Conservation (phyloP, 2,113 vertebrate species). For the Aythya baeri region DNA sequence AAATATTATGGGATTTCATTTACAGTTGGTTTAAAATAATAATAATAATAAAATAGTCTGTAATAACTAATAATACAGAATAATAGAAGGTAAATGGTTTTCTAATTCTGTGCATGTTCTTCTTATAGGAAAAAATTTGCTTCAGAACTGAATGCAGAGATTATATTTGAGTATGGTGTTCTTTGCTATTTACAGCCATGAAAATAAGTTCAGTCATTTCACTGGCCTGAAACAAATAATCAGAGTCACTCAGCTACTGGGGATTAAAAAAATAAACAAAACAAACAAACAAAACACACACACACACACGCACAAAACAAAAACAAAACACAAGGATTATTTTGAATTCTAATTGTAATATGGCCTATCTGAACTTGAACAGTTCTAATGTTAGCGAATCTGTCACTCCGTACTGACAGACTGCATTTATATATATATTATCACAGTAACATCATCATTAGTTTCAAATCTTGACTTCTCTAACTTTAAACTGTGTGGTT, state of each 20-base stretch:
- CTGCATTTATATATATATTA: neutral
- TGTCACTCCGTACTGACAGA: neutral
- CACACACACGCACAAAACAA: too few species aligned
- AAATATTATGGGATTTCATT: neutral
- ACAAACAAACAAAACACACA: neutral
- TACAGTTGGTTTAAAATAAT: neutral
- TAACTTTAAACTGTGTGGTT: neutral
- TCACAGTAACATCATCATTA: neutral
- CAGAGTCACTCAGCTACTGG: neutral
- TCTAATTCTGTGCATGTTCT: neutral
- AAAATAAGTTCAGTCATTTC: neutral
- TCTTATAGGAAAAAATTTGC: neutral
- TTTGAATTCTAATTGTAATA: too few species aligned
- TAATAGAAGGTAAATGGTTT: neutral
- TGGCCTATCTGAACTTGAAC: neutral
- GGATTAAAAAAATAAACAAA: neutral
- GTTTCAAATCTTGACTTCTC: neutral
- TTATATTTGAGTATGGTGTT: neutral
- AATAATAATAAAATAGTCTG: neutral
- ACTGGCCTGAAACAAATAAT: neutral
- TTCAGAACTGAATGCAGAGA: neutral
- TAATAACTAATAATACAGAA: neutral
- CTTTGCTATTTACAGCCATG: neutral
- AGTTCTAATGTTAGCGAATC: neutral
- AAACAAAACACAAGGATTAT: too few species aligned